Evolutionary conservation across 1,140 invertebrate genomes (phyloP), one percentile per base, ranked within the genome.

Genomic region (Drosophila orosa): DNA sequence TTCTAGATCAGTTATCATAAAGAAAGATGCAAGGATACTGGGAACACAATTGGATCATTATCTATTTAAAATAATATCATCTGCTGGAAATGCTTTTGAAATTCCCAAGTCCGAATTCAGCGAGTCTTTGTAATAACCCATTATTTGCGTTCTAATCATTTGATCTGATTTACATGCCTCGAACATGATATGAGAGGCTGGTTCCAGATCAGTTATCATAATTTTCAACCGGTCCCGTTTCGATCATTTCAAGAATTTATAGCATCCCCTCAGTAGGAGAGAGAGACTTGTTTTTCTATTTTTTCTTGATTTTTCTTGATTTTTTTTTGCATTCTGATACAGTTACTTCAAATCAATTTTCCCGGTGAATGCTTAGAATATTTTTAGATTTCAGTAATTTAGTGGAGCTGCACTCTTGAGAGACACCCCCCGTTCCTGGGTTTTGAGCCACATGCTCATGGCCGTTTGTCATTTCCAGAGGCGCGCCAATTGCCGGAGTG

Each of bases 391-490:
- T 71, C 65, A 39, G 67, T 71, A 71, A 71, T 71, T 71, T 71
- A 71, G 67, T 58, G 33, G 33, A 58, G 67, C 67, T 58, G 22
- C 65, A 29, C 19, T 58, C 25, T 39, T 25, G 65, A n/a, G 50
- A 57, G 65, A n/a, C 40, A 57, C 65, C 65, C 52, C 67, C 42
- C 66, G 40, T 54, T 56, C 19, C 31, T 22, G 31, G 25, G 17
- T 17, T 57, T 59, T 29, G 29, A 62, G 33, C 48, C 54, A 24
- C 69, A 73, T 59, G 39, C 72, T 45, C 69, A 74, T 55, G 73
- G 69, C 74, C 78, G 81, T 78, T 86, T 86, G 82, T 87, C 82
- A 81, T 81, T 86, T 86, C 61, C 48, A 82, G 73, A 86, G 83
- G 82, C 82, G 82, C 69, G 82, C 78, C 82, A 86, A 85, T 74